Percentiles rank a stretch among this genome's conserved stretches.
These are phyloP conservation scores for Pasiphila rectangulata DNA, from an alignment of 2,888 invertebrate species.

Conservation along the genomic window DNA sequence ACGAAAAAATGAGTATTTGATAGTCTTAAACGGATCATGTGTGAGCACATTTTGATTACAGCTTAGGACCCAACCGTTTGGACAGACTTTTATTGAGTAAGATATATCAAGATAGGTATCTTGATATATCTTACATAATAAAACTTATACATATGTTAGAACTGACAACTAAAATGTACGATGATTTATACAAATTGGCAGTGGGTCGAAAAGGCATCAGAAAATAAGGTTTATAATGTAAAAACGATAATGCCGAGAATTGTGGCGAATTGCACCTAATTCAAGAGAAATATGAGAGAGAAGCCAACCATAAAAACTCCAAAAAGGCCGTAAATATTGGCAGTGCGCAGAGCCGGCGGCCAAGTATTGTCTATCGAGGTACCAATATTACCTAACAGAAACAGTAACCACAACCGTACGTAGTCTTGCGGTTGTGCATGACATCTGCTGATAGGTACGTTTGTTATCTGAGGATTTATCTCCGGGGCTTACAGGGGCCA, in stretches of 20 bases:
- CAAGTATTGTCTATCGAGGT: not conserved
- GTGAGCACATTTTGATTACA: conserved; percentile 3
- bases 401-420: not conserved
- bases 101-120: not conserved
- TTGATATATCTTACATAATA: too few relatives aligned
- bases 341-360: conserved; percentile 9
- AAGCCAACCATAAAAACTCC: conserved; percentile 27
- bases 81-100: not conserved
- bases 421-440: not conserved
- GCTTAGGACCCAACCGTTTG: not conserved
- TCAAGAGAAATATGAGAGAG: conserved; percentile 21
- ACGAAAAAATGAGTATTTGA: conserved; percentile 3
- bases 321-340: conserved; percentile 30
- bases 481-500: not conserved
- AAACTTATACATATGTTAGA: too few relatives aligned
- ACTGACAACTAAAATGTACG: too few relatives aligned
- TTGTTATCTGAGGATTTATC: conserved; percentile 1
- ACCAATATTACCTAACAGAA: not conserved
- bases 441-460: not conserved
- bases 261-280: conserved; percentile 20
- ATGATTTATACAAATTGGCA: not conserved
- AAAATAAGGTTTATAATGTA: conserved; percentile 1
- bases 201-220: not conserved
- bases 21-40: not conserved
- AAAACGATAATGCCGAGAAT: conserved; percentile 10